Percentiles rank a stretch among this genome's conserved stretches.
phyloP scores from a whole-genome alignment of 2,797 vertebrate genomes.

The Rhinogobio ventralis region DNA sequence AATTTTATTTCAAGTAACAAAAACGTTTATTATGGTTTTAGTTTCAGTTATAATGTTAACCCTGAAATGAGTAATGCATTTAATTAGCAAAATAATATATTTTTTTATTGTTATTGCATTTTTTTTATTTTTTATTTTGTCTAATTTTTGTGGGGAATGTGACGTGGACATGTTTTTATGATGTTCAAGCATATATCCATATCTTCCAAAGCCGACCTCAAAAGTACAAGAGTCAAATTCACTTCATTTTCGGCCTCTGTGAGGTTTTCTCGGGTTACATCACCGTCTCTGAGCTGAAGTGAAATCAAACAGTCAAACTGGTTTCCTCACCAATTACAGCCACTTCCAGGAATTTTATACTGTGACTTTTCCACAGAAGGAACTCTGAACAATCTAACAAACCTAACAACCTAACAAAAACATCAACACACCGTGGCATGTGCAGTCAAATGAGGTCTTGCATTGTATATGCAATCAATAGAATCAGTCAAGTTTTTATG shows the following conservation, averaged over 20 bases:
- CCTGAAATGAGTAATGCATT: not conserved
- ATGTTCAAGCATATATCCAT: not conserved
- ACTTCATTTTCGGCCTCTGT: not conserved
- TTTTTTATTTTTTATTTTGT: not conserved
- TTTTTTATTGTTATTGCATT: not conserved
- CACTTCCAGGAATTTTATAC: slow-evolving; percentile 58
- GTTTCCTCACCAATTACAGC: slow-evolving; percentile 47
- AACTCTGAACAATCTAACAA: slow-evolving; percentile 39
- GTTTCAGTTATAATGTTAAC: not conserved
- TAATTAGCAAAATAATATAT: not conserved
- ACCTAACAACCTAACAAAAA: slow-evolving; percentile 18
- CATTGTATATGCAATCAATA: slow-evolving; percentile 28
- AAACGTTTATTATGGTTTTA: not conserved
- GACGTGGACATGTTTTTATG: not conserved
- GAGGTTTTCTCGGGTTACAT: slow-evolving; percentile 37
- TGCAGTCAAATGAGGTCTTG: not conserved
- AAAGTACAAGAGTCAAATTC: not conserved
- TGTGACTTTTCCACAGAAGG: slow-evolving; percentile 21
- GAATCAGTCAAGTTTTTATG: not conserved
- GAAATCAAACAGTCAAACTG: slow-evolving; percentile 18
- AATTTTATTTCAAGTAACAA: not conserved
- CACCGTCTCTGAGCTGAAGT: slow-evolving; percentile 32
- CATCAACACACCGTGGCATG: slow-evolving; percentile 27
- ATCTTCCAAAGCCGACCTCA: not conserved
- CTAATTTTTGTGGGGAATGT: not conserved